Evolutionary conservation across 2,797 vertebrate species (phyloP).

Genomic region (Eulemur rubriventer): DNA sequence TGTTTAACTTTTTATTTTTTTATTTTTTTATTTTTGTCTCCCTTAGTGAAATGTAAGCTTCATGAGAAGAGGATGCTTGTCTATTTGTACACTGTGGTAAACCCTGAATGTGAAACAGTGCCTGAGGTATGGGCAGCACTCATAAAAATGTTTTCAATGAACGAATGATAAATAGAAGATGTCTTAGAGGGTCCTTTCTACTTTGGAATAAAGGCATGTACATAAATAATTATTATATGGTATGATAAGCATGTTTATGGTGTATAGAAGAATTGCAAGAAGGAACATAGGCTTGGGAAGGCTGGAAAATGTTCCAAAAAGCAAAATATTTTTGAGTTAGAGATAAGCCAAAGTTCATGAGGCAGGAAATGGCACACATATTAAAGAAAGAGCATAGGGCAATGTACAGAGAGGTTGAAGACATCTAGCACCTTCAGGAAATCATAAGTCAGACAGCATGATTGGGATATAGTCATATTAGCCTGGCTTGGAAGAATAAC

Average conservation of each 20-base stretch:
- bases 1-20: neutral
- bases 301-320: neutral
- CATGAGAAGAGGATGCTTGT: neutral
- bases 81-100: neutral
- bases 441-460: neutral
- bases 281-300: neutral
- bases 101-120: neutral
- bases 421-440: neutral
- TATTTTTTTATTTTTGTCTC: neutral
- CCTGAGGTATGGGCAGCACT: neutral
- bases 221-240: neutral
- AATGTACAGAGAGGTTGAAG: neutral
- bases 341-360: neutral
- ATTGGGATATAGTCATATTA: neutral
- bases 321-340: neutral
- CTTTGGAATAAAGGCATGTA: neutral
- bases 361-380: neutral
- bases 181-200: neutral
- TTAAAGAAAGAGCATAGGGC: neutral
- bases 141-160: neutral
- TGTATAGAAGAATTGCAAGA: neutral
- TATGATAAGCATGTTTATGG: neutral
- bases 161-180: neutral
- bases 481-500: neutral
- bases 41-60: neutral